phyloP scores from a whole-genome alignment of 2,888 invertebrate genomes.

The Labia minor region DNA sequence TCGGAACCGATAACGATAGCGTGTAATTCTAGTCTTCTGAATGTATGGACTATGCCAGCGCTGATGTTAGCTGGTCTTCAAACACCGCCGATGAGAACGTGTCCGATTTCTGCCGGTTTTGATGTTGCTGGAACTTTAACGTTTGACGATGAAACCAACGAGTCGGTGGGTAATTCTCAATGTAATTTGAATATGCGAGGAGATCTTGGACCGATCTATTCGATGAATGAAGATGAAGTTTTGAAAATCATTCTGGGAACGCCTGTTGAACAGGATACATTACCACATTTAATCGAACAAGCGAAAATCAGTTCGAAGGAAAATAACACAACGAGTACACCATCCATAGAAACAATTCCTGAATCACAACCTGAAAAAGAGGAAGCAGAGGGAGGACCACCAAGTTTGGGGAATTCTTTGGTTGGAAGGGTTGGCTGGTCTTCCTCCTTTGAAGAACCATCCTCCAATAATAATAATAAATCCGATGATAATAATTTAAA shows the following conservation, averaged over 20 bases:
- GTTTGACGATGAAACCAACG: constrained; percentile 20
- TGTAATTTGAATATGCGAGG: constrained; percentile 21
- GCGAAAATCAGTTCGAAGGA: constrained; percentile 23
- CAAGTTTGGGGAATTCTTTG: constrained; percentile 51
- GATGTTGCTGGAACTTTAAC: constrained; percentile 60
- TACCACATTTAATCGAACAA: constrained; percentile 21
- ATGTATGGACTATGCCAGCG: constrained; percentile 78
- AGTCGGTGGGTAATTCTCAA: constrained; percentile 19
- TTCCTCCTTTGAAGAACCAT: constrained; percentile 45
- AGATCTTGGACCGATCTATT: constrained; percentile 20
- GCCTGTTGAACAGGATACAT: constrained; percentile 34
- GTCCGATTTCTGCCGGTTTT: constrained; percentile 48
- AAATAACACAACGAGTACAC: constrained; percentile 22
- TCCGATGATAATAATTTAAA: background rate
- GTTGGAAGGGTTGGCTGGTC: constrained; percentile 54
- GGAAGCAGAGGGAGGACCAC: constrained; percentile 26
- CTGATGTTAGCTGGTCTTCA: constrained; percentile 74
- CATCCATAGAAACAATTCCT: background rate
- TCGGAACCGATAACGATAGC: constrained; percentile 55
- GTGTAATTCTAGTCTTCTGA: constrained; percentile 74
- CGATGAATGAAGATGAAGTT: constrained; percentile 58
- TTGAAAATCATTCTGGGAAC: constrained; percentile 52
- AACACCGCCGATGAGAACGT: constrained; percentile 66
- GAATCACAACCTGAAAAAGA: constrained; percentile 3
- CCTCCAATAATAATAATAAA: constrained; percentile 35